Percentiles rank a stretch among this genome's conserved stretches.
Conservation (phyloP, 2,113 vertebrate genomes). For the Rhinichthys klamathensis region DNA sequence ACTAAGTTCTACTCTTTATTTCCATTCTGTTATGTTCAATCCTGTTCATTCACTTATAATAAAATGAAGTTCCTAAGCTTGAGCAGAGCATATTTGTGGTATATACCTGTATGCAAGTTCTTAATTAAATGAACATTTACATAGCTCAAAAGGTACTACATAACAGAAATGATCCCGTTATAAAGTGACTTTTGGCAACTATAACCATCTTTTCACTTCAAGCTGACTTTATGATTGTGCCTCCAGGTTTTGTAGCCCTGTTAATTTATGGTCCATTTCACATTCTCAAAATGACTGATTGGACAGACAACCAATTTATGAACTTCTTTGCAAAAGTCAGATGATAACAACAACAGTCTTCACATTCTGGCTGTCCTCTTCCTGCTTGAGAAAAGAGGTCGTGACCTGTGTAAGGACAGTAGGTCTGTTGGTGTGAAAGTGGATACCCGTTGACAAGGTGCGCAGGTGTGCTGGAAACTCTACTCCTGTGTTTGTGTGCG, state of each 20-base stretch:
- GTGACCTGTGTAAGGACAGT: slow-evolving; percentile 41
- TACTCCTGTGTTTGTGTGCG: slow-evolving; percentile 27
- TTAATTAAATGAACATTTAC: background rate
- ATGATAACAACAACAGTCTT: background rate
- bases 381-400: background rate
- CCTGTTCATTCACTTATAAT: background rate
- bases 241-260: background rate
- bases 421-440: slow-evolving; percentile 48
- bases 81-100: background rate
- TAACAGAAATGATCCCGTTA: background rate
- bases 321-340: background rate
- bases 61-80: background rate
- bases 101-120: background rate
- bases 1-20: background rate
- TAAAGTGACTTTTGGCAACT: background rate
- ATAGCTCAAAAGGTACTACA: background rate
- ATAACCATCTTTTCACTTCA: background rate
- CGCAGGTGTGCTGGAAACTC: slow-evolving; percentile 47
- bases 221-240: background rate
- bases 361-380: background rate
- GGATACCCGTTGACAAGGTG: slow-evolving; percentile 49
- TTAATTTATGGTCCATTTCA: background rate
- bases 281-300: background rate
- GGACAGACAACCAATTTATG: background rate
- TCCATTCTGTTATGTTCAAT: background rate